These are phyloP conservation scores for Apis florea DNA, from an alignment of 1,140 invertebrate species.

Conservation along the genomic window DNA sequence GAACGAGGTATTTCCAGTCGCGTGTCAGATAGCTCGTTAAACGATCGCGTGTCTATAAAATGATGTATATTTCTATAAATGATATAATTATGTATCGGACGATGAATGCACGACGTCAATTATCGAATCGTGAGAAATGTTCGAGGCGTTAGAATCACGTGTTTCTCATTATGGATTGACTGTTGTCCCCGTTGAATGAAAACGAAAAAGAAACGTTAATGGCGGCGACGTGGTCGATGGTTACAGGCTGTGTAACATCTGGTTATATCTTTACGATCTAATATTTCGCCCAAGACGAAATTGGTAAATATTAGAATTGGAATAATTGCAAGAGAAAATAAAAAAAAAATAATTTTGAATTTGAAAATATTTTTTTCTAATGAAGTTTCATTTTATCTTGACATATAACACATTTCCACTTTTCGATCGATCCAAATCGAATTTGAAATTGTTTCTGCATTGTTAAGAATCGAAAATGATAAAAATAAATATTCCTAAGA, in stretches of 20 bases:
- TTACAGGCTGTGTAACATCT: background rate
- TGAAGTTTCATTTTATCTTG: too few species aligned
- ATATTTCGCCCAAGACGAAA: background rate
- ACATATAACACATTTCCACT: too few species aligned
- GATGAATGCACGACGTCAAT: conserved; percentile 14
- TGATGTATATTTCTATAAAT: background rate
- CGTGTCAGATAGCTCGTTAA: background rate
- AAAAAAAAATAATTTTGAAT: background rate
- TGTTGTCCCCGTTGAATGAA: conserved; percentile 3
- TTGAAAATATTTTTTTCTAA: too few species aligned
- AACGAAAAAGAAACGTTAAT: background rate
- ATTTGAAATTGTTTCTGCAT: too few species aligned
- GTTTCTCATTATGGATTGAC: conserved; percentile 31
- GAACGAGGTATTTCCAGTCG: too few species aligned
- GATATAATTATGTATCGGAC: background rate
- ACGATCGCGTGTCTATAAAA: background rate
- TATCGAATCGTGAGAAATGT: conserved; percentile 28
- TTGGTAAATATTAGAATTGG: background rate
- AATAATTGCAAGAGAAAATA: background rate
- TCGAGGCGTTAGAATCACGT: conserved; percentile 36
- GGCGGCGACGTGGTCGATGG: background rate
- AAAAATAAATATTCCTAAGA: background rate
- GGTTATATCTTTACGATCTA: too few species aligned
- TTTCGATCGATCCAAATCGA: too few species aligned
- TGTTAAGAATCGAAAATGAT: background rate